These are phyloP conservation scores for Neoarius graeffei DNA, from an alignment of 2,113 vertebrate species.

Conservation along the genomic window DNA sequence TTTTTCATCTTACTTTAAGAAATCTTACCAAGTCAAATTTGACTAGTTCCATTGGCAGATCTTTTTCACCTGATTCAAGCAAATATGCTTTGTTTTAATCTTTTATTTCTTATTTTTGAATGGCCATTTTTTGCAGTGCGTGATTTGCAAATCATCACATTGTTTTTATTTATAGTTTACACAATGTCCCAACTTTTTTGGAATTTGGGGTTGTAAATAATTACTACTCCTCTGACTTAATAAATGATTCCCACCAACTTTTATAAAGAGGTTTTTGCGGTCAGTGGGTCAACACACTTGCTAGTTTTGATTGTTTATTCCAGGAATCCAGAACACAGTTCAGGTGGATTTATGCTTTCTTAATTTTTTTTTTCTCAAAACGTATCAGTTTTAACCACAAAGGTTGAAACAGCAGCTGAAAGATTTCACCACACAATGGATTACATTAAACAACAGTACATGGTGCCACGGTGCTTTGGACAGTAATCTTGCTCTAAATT, in stretches of 20 bases:
- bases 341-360: background rate
- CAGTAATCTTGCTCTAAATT: background rate
- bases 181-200: too few species aligned
- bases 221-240: background rate
- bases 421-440: background rate
- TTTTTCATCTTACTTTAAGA: too few species aligned
- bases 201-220: background rate
- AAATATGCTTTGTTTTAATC: too few species aligned
- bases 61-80: too few species aligned
- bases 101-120: too few species aligned
- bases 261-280: background rate
- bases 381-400: background rate
- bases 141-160: too few species aligned
- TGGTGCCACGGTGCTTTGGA: background rate
- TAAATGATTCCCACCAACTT: background rate
- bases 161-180: too few species aligned
- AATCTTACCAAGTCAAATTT: too few species aligned
- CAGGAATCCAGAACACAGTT: background rate
- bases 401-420: background rate
- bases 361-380: background rate
- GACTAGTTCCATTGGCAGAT: too few species aligned
- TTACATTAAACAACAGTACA: background rate
- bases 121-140: too few species aligned
- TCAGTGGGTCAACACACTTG: background rate
- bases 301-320: background rate